A percentile compares a stretch with the other conserved stretches of the same genome.
These are phyloP conservation scores for human (Homo sapiens) DNA, from an alignment of 2,113 vertebrate species.

Conservation along the genomic window GRCh38 chr12:123465001-123465500, in stretches of 20 bases:
- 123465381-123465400: background rate
- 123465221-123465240: background rate
- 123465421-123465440: background rate
- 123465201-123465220: rapidly evolving
- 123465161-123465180: background rate
- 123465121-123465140: background rate
- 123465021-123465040: background rate
- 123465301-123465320: background rate
- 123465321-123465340: background rate
- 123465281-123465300: background rate
- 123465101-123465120: background rate
- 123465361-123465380: background rate
- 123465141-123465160: background rate
- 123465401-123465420: background rate
- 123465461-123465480: background rate
- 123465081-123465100: background rate
- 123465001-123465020: background rate
- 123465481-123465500: rapidly evolving
- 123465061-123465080: background rate
- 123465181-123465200: background rate
- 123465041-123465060: background rate
- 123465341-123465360: background rate
- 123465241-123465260: rapidly evolving
- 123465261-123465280: rapidly evolving
- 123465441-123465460: background rate